Base-by-base conservation (phyloP, 2,113 vertebrate genomes). In the Leucopsar rothschildi region DNA sequence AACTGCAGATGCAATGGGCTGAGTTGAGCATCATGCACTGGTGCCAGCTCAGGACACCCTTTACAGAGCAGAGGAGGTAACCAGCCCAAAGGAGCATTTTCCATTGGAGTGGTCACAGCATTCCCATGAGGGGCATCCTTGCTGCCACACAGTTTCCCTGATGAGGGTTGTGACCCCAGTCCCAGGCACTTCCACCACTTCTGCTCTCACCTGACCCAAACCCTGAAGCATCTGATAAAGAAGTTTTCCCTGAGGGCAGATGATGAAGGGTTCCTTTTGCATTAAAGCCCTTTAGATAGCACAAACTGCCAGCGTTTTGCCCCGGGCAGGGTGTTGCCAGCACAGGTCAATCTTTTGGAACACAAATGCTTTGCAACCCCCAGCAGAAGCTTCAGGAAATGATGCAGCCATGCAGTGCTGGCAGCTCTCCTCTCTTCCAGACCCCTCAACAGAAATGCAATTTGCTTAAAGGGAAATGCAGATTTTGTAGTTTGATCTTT, bases 401-500 rank as follows among this genome's bases (percentile, higher is more conserved):
- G 31, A 31, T 77, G 37, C 22, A 92, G 57, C 31, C 42, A 33
- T 17, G 17, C 27, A 37, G 22, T 6, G 60, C 90, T 85, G 70
- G 37, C 61, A 91, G 52, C 63, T 83, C 57, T 61, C 17, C 72
- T 83, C 40, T 40, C 29, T 70, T 39, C 61, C 61, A 64, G 64
- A 50, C 27, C 28, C 24, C 69, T 78, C 68, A 78, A 64, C 24
- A 10, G 24, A 40, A 75, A 53, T 56, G 59, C 5, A 63, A 31
- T 78, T 59, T 91, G 40, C 42, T 69, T 69, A 59, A 82, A 39
- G 57, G 50, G 21, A 77, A 71, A 55, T 68, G 50, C n/a, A 93
- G 45, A 50, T 73, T 83, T 82, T 86, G 57, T 49, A 42, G 70
- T 91, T 92, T 95, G 61, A 60, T 70, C 53, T 57, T 88, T 53